Percentiles rank a stretch among this genome's conserved stretches.
phyloP scores from a whole-genome alignment of 2,888 invertebrate species.

The Carabus problematicus region DNA sequence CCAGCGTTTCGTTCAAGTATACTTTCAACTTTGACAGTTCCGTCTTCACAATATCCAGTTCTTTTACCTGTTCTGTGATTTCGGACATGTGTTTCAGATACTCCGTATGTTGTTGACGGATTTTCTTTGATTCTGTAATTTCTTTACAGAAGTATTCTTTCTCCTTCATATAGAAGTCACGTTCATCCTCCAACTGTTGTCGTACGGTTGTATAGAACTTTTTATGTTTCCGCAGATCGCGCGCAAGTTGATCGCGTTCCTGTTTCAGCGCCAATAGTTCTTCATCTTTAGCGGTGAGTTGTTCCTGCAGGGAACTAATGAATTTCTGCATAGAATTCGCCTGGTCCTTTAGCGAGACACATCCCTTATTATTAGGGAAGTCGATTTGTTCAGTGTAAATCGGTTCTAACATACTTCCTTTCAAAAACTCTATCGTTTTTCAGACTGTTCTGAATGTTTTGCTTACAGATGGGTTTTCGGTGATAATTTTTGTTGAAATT shows the following conservation, averaged over 20 bases:
- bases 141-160: slow-evolving; percentile 64
- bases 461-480: no score
- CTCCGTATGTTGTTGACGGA: slow-evolving; percentile 47
- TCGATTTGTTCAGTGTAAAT: no score
- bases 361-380: no score
- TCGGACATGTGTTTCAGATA: slow-evolving; percentile 50
- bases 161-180: slow-evolving; percentile 63
- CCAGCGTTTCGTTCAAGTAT: slow-evolving; percentile 55
- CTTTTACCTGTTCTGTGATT: slow-evolving; percentile 43
- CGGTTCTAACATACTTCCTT: background rate
- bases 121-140: slow-evolving; percentile 57
- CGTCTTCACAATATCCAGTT: slow-evolving; percentile 47
- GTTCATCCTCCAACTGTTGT: slow-evolving; percentile 65
- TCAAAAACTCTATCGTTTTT: slow-evolving; percentile 18
- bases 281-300: slow-evolving; percentile 60
- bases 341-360: slow-evolving; percentile 7
- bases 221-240: slow-evolving; percentile 61
- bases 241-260: slow-evolving; percentile 63
- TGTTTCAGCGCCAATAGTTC: slow-evolving; percentile 60
- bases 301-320: slow-evolving; percentile 59
- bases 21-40: slow-evolving; percentile 56
- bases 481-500: no score
- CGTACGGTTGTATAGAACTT: slow-evolving; percentile 60
- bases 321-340: slow-evolving; percentile 56
- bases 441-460: background rate